Evolutionary conservation across 2,113 vertebrate species (phyloP), one percentile per base, ranked within the genome.

Genomic region (Trinectes maculatus): DNA sequence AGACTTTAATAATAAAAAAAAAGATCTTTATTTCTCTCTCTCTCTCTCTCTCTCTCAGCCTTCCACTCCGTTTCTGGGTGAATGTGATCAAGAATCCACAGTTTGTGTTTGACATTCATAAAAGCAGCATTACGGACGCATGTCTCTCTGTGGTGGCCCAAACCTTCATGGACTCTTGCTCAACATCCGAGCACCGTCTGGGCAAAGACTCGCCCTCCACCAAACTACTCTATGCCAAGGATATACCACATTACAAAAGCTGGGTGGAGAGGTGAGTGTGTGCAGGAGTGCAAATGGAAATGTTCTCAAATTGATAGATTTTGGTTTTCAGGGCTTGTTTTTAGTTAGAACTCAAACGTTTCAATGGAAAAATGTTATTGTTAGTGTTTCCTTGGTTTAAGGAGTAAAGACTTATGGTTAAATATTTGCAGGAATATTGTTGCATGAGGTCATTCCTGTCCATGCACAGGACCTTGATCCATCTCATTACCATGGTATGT

Each of bases 71-170:
- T 6, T 98, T 98, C 91, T 98, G 96, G 96, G 96, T 98, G 58
- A 98, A 98, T 0, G 96, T 98, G 26, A 98, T 98, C 89, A 98
- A 98, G 88, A 98, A 98, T 86, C 96, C 96, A 0, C 96, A 98
- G 92, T 98, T 98, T 0, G 96, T 98, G 34, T 98, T 98, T 2
- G 96, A 98, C 82, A 98, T 98, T 85, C 96, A 98, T 83, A 98
- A 98, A 74, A 95, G 91, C 87, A 98, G 96, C 90, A 98, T 98
- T 89, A 98, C 96, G 0, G 96, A 98, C 0, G 96, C 96, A 77
- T 98, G 96, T 74, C 93, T 98, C 15, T 98, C 96, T 0, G 96
- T 98, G 2, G 96, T 98, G 89, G 96, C 96, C 6, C 96, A 98
- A 82, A 98, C 96, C 47, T 98, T 98, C 82, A 98, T 98, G 96